Percentiles rank a stretch among this genome's conserved stretches.
These are phyloP conservation scores for Bucorvus abyssinicus DNA, from an alignment of 2,797 vertebrate species.

Conservation along the genomic window DNA sequence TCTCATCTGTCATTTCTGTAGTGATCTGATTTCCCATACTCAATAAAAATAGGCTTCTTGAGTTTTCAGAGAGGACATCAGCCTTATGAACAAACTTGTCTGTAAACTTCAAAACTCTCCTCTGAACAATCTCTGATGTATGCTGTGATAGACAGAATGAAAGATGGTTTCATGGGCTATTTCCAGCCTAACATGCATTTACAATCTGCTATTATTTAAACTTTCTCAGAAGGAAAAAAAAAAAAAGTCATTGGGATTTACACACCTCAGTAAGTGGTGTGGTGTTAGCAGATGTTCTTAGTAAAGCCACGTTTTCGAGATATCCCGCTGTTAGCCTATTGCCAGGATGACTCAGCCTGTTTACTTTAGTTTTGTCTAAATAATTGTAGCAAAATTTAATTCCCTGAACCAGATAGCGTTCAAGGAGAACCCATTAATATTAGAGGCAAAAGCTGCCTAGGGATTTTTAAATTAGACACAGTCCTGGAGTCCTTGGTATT, in stretches of 20 bases:
- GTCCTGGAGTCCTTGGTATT: not conserved
- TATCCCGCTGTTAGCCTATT: not conserved
- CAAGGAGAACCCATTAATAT: slow-evolving; percentile 54
- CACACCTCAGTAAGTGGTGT: slow-evolving; percentile 15
- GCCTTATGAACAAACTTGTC: not conserved
- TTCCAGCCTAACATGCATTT: not conserved
- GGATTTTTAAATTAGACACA: not conserved
- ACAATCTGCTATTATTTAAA: slow-evolving; percentile 11
- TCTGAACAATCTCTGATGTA: not conserved
- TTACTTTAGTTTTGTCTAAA: slow-evolving; percentile 56
- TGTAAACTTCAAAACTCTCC: not conserved
- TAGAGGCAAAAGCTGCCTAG: slow-evolving; percentile 6
- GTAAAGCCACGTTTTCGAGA: slow-evolving; percentile 14
- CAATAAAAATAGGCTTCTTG: not conserved
- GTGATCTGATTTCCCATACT: not conserved
- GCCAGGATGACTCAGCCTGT: slow-evolving; percentile 54
- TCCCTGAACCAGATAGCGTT: slow-evolving; percentile 22
- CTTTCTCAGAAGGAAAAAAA: not conserved
- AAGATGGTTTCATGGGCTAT: slow-evolving; percentile 27
- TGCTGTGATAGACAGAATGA: not conserved
- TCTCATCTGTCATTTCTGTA: not conserved
- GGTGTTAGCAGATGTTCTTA: slow-evolving; percentile 41
- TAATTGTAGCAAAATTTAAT: slow-evolving; percentile 59
- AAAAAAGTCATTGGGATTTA: not conserved
- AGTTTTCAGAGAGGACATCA: not conserved